These are phyloP conservation scores for Sarcophaga variegata DNA, from an alignment of 2,888 invertebrate genomes.

Conservation along the genomic window DNA sequence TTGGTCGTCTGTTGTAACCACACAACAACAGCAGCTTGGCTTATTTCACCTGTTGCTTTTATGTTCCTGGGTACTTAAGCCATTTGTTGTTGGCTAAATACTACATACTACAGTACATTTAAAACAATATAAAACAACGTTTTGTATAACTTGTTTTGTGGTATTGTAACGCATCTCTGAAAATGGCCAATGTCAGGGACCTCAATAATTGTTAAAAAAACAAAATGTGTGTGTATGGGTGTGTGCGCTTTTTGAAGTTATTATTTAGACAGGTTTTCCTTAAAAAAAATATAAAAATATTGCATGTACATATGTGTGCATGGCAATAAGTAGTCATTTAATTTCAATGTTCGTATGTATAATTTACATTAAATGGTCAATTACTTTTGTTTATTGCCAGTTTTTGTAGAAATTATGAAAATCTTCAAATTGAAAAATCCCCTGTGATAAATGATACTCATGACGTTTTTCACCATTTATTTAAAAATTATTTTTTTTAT, in stretches of 20 bases:
- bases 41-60: slow-evolving; percentile 21
- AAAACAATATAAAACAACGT: slow-evolving; percentile 24
- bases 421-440: too few species aligned
- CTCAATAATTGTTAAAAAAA: slow-evolving; percentile 51
- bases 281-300: background rate
- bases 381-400: slow-evolving; percentile 3
- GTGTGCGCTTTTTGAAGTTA: background rate
- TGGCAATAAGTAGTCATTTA: background rate
- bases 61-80: slow-evolving; percentile 2
- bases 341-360: background rate
- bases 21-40: background rate
- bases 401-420: too few species aligned
- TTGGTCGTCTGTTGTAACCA: background rate
- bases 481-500: background rate
- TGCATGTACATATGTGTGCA: background rate
- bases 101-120: background rate
- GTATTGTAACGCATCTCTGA: background rate
- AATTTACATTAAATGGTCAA: slow-evolving; percentile 37
- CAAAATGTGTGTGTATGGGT: slow-evolving; percentile 21
- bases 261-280: slow-evolving; percentile 40
- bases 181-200: slow-evolving; percentile 62
- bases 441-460: slow-evolving; percentile 19
- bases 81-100: background rate
- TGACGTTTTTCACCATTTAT: background rate
- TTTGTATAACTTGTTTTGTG: slow-evolving; percentile 23